Base-by-base conservation (phyloP, 1,140 invertebrate genomes). In the Steinernema feltiae region DNA sequence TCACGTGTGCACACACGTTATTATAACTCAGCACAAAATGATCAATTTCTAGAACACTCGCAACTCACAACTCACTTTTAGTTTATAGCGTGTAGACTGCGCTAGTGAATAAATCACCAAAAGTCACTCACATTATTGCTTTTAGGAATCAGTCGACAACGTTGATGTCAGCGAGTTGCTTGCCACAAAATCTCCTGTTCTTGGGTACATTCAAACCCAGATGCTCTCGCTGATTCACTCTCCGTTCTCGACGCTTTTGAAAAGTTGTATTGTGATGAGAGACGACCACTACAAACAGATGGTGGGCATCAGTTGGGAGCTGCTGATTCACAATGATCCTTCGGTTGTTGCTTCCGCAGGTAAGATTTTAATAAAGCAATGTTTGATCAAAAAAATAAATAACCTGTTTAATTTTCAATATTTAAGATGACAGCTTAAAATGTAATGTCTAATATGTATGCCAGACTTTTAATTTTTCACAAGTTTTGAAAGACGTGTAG, bases 281-380 rank as follows among this genome's bases (percentile, higher is more conserved):
- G 93, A 95, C 81, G 93, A 97, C 46, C 89, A 93, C 78, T 95
- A 95, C 81, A 89, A 92, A 21, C 92, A 95, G 78, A 91, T 94
- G 3, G 89, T 97, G 69, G 91, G 93, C 0, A 91, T 95, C 1
- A 92, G 93, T 1, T 99, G 97, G 97, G 92, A 96, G 84, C 89
- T 98, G 1, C 87, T 99, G 1, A 87, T 98, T 32, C 93, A 96
- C 83, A 89, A 90, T 74, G 89, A 90, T 78, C 87, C 90, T 77
- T 88, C 90, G 77, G 78, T 90, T 29, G 87, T 88, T 41, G 86
- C 88, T 69, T 84, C 88, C 78, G 88, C 89, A 75, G 88, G 88
- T 88, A 81, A 75, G 77, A n/a, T n/a, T n/a, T n/a, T n/a, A n/a
- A n/a, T n/a, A n/a, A n/a, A n/a, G n/a, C n/a, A n/a, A n/a, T n/a